A percentile compares a stretch with the other conserved stretches of the same genome.
These are phyloP conservation scores for Varecia variegata DNA, from an alignment of 2,797 vertebrate genomes.

Conservation along the genomic window DNA sequence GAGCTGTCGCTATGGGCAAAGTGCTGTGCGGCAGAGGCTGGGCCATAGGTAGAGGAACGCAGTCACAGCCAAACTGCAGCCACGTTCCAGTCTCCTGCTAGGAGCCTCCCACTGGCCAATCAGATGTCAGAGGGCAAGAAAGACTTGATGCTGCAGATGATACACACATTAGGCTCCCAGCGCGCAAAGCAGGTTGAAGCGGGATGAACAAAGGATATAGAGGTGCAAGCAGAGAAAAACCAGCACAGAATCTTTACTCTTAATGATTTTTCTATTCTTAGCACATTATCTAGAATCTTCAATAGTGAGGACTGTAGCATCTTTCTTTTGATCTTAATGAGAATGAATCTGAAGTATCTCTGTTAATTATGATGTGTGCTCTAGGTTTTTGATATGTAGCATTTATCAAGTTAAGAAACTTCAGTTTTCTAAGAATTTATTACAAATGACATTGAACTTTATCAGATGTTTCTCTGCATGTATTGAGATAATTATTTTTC, in stretches of 20 bases:
- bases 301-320: background rate
- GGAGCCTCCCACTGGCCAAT: background rate
- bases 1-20: background rate
- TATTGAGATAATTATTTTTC: background rate
- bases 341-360: background rate
- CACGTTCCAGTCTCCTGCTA: background rate
- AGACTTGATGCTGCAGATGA: background rate
- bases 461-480: background rate
- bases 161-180: background rate
- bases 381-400: background rate
- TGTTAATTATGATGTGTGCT: background rate
- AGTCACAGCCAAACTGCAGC: background rate
- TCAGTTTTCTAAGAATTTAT: background rate
- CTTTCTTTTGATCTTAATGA: constrained; percentile 19
- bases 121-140: background rate
- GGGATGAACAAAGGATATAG: background rate
- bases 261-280: background rate
- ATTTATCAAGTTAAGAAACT: background rate
- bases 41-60: background rate
- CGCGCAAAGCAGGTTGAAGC: background rate
- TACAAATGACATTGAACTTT: background rate
- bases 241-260: background rate
- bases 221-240: background rate
- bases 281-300: background rate
- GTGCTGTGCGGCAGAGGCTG: background rate